A percentile compares a stretch with the other conserved stretches of the same genome.
phyloP scores from a whole-genome alignment of 2,113 vertebrate species.

The Pygoscelis adeliae region DNA sequence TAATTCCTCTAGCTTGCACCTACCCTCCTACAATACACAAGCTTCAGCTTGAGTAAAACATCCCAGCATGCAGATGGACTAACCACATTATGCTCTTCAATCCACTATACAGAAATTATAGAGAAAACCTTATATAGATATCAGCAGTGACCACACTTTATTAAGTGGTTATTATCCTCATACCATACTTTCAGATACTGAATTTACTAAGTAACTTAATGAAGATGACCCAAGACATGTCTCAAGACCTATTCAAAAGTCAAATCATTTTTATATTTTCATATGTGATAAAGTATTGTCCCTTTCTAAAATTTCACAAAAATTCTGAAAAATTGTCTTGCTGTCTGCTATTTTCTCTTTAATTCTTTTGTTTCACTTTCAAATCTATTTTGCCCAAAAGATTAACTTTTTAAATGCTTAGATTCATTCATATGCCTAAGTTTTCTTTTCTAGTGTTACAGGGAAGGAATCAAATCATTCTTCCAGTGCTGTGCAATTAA shows the following conservation, averaged over 20 bases:
- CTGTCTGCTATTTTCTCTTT: neutral
- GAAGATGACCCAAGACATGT: neutral
- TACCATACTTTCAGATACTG: neutral
- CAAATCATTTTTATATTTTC: neutral
- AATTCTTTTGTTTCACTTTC: neutral
- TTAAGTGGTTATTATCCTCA: neutral
- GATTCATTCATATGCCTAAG: neutral
- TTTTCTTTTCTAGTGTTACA: neutral
- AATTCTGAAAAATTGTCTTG: neutral
- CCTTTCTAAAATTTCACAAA: neutral
- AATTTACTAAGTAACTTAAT: neutral
- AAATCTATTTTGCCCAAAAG: neutral
- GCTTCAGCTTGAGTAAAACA: neutral
- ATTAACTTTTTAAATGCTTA: neutral
- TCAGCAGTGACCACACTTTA: neutral
- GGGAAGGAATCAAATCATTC: neutral
- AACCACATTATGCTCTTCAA: neutral
- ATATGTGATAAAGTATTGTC: neutral
- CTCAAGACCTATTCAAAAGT: neutral
- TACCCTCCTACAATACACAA: neutral
- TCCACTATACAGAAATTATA: neutral
- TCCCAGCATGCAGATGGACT: neutral
- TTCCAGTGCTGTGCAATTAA: neutral
- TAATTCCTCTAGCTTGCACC: neutral
- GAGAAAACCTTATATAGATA: neutral